Evolutionary conservation across 2,888 invertebrate species (phyloP).

Genomic region (Hedya salicella): DNA sequence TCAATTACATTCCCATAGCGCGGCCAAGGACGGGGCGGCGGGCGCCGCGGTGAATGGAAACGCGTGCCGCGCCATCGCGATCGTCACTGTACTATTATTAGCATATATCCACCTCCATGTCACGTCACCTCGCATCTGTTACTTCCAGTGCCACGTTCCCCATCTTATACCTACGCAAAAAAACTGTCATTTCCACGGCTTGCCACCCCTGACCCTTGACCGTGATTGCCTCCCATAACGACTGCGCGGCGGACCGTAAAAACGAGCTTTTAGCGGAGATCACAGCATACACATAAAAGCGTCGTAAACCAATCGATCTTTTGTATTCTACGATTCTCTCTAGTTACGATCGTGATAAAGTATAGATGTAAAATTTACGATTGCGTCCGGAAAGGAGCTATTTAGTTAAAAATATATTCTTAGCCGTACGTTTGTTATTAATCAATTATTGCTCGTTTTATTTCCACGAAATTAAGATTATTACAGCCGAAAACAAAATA

Average conservation of each 20-base stretch:
- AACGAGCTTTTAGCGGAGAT: conserved; percentile 37
- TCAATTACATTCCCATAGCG: conserved; percentile 67
- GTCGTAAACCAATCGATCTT: conserved; percentile 40
- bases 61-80: conserved; percentile 61
- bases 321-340: conserved; percentile 36
- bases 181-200: neutral
- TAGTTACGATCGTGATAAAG: conserved; percentile 40
- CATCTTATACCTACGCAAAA: neutral
- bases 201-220: conserved; percentile 25
- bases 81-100: conserved; percentile 71
- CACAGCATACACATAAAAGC: conserved; percentile 36
- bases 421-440: conserved; percentile 9
- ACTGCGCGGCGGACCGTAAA: conserved; percentile 26
- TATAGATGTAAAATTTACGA: conserved; percentile 38
- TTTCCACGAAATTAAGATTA: neutral
- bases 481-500: neutral
- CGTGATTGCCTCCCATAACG: conserved; percentile 31
- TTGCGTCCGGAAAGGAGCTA: conserved; percentile 18
- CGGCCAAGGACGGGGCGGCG: conserved; percentile 66
- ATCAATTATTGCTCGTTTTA: neutral
- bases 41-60: conserved; percentile 72
- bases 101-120: conserved; percentile 57
- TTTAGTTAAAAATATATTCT: conserved; percentile 18
- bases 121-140: conserved; percentile 44
- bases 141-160: conserved; percentile 6